Percentiles rank a stretch among this genome's conserved stretches.
These are phyloP conservation scores for Poecilia wingei DNA, from an alignment of 2,797 vertebrate species.

Conservation along the genomic window DNA sequence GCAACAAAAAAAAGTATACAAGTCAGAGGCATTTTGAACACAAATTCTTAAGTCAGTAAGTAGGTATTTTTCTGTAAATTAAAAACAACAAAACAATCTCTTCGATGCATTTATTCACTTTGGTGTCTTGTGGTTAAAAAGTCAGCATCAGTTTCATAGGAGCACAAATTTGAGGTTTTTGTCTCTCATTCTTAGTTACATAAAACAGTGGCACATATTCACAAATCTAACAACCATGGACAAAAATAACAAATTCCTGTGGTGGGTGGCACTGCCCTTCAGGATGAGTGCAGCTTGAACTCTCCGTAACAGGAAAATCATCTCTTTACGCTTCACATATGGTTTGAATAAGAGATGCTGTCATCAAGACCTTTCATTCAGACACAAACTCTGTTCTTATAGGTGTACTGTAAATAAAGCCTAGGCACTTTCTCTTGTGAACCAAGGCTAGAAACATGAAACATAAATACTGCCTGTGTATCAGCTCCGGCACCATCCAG, in stretches of 20 bases:
- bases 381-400: slow-evolving; percentile 35
- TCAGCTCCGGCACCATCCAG: slow-evolving; percentile 21
- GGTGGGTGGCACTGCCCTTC: slow-evolving; percentile 46
- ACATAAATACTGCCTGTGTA: slow-evolving; percentile 56
- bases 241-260: slow-evolving; percentile 48
- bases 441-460: slow-evolving; percentile 44
- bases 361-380: slow-evolving; percentile 40
- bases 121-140: slow-evolving; percentile 12
- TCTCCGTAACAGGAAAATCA: slow-evolving; percentile 34
- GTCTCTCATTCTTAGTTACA: slow-evolving; percentile 26
- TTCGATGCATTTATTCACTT: slow-evolving; percentile 18
- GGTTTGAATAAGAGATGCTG: slow-evolving; percentile 35
- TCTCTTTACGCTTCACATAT: slow-evolving; percentile 43
- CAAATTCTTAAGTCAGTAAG: background rate
- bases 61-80: background rate
- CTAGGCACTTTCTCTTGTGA: slow-evolving; percentile 50
- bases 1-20: background rate
- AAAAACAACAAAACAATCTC: background rate
- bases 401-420: slow-evolving; percentile 25
- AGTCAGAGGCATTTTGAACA: background rate
- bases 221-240: slow-evolving; percentile 31
- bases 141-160: slow-evolving; percentile 11
- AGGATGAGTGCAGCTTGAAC: slow-evolving; percentile 26
- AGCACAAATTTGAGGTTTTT: slow-evolving; percentile 26
- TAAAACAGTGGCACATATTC: slow-evolving; percentile 36